Base-by-base conservation (phyloP, 2,113 vertebrate species). In the Hemibagrus wyckioides region DNA sequence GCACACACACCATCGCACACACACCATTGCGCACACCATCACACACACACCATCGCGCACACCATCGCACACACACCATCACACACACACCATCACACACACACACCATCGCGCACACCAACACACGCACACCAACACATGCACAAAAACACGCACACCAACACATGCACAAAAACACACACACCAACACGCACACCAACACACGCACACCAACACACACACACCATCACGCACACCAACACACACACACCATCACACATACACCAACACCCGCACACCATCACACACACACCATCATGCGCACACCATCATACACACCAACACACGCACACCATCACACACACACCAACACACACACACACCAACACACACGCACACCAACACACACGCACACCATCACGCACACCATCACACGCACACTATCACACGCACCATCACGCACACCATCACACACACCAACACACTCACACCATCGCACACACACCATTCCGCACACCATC, bases 91-190 rank as follows among this genome's bases (percentile, higher is more conserved):
- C 59, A 61, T 10, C 3, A 61, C 1, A 61, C 8, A 10, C 59
- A 0, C 28, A 2, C 3, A n/a, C 0, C n/a, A n/a, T n/a, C n/a
- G n/a, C n/a, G n/a, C n/a, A 28, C 0, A 28, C 25, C 59, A 61
- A 10, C 3, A 25, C 23, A 59, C 57, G 3, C 8, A 19, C 23
- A 1, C 8, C 7, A 0, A 59, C 6, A 59, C 57, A 19, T 23
- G 6, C 2, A 28, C 1, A 61, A 0, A n/a, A 23, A 6, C 28
- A 0, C 9, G 28, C 2, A 28, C 8, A 11, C 25, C 25, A 61
- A 28, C 3, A 61, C 59, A 61, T n/a, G n/a, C n/a, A n/a, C n/a
- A n/a, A n/a, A n/a, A n/a, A n/a, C 59, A 11, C 59, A 61, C 1
- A n/a, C 59, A 3, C 9, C 25, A 61, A 2, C 3, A 61, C 10